Evolutionary conservation across 1,140 invertebrate genomes (phyloP), one percentile per base, ranked within the genome.

Genomic region (Drosophila nebulosa): DNA sequence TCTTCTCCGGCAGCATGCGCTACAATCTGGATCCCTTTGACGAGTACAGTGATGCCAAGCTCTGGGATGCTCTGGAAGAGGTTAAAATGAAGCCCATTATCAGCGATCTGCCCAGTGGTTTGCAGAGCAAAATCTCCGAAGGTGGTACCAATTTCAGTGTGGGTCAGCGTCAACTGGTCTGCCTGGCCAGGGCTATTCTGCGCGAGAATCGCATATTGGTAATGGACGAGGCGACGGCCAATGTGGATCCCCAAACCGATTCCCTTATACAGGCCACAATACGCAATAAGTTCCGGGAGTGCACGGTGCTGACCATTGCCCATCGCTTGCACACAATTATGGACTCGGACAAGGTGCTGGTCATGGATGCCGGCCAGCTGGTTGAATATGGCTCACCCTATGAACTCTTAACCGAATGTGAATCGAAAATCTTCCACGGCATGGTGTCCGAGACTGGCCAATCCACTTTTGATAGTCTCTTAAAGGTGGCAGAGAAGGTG

Each of bases 51-150:
- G 97, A 98, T 83, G 93, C 94, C 91, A 78, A 97, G 84, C 89
- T 98, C 1, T 98, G 97, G 97, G 92, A 93, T 72, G 96, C 96
- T 0, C 92, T 98, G 22, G 96, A 97, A 80, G 95, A 97, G 71
- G 96, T 96, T 5, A 79, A 96, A 56, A 72, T 95, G 35, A 94
- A 93, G 76, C 91, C 93, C 0, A 72, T 91, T 0, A 88, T 93
- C 3, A 73, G 92, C 0, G 79, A 81, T 7, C 65, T 83, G 2
- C 74, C 79, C 2, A 74, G 94, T 94, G 52, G 94, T 92, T 42
- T 81, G 50, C 78, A 74, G n/a, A 81, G 73, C 51, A 81, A 74
- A 27, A 93, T 96, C 1, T 88, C 92, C 2, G 94, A 95, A 74
- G 93, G 94, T 1, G 95, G 95, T 0, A 89, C 91, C 6, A 96